phyloP scores from a whole-genome alignment of 2,888 invertebrate species.

The Athrips mouffetella region DNA sequence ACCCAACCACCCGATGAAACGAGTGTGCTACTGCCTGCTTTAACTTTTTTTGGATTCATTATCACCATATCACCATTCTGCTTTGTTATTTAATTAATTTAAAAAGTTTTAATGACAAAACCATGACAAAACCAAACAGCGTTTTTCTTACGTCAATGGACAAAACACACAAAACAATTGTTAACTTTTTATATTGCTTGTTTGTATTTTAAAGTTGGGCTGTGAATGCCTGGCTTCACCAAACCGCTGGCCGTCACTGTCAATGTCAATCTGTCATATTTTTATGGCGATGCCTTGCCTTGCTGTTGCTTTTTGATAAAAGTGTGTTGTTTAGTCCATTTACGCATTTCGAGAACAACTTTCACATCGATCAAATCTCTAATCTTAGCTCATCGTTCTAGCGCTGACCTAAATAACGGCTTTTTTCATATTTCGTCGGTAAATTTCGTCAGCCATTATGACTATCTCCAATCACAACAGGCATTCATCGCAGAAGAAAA shows the following conservation, averaged over 20 bases:
- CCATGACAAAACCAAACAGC: too few species aligned
- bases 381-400: background rate
- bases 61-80: too few species aligned
- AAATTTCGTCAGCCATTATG: background rate
- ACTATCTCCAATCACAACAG: constrained; percentile 2
- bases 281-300: background rate
- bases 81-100: too few species aligned
- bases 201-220: background rate
- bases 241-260: background rate
- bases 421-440: background rate
- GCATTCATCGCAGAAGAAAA: constrained; percentile 53
- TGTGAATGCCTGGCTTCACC: background rate
- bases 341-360: background rate
- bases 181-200: too few species aligned
- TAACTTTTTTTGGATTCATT: too few species aligned
- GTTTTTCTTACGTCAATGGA: too few species aligned
- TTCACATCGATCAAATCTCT: background rate
- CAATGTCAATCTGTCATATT: constrained; percentile 13
- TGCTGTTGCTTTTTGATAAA: background rate
- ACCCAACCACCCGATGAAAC: background rate
- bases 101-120: too few species aligned
- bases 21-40: background rate
- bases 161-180: too few species aligned
- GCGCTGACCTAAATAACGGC: background rate
- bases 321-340: background rate